phyloP scores from a whole-genome alignment of 1,140 invertebrate species.

The Zophobas atratus region DNA sequence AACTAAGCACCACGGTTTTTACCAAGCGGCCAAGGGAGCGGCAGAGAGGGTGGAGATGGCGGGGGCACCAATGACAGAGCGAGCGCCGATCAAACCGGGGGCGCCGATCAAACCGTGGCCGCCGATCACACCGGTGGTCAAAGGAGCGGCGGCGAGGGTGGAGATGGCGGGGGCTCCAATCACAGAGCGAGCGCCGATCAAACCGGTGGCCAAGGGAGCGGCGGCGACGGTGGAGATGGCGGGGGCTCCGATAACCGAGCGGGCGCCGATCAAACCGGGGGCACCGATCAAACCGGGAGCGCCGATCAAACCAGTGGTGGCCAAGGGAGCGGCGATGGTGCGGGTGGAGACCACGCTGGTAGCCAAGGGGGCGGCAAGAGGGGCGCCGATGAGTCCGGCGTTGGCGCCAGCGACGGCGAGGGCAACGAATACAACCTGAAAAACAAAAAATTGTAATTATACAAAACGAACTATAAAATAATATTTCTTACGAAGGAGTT shows the following conservation, averaged over 20 bases:
- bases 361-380: conserved; percentile 12
- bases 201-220: not conserved
- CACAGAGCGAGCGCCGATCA: not conserved
- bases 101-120: conserved; percentile 3
- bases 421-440: conserved; percentile 1
- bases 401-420: conserved; percentile 29
- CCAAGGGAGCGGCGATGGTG: not conserved
- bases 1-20: not conserved
- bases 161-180: conserved; percentile 6
- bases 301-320: not conserved
- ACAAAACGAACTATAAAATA: not conserved
- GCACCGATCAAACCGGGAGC: not conserved
- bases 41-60: conserved; percentile 19
- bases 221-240: not conserved
- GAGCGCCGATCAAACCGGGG: conserved; percentile 7
- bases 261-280: not conserved
- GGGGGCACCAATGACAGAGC: conserved; percentile 12
- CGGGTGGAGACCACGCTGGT: conserved; percentile 15
- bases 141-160: not conserved
- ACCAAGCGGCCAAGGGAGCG: conserved; percentile 12
- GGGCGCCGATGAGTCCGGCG: conserved; percentile 35
- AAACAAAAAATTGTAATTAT: not conserved
- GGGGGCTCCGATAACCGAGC: conserved; percentile 1
- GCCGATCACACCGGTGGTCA: conserved; percentile 3
- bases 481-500: conserved; percentile 18